Base-by-base conservation (phyloP, 1,140 invertebrate genomes). In the Lethrus apterus region DNA sequence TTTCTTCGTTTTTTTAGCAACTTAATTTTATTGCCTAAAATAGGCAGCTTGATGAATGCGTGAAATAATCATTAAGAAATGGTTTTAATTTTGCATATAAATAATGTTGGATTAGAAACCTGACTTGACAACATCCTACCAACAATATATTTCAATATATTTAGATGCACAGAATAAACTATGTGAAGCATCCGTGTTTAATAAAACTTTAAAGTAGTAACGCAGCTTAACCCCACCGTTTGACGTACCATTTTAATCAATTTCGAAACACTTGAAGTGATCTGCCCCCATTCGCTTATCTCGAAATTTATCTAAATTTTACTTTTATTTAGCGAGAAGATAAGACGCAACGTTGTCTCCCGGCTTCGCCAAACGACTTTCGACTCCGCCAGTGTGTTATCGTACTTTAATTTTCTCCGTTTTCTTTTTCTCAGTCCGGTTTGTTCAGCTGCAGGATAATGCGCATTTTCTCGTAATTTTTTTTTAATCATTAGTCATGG, bases 301-400 rank as follows among this genome's bases (percentile, higher is more conserved):
- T 62, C 48, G 52, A 54, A 58, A 59, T 59, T 59, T 59, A 62
- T 62, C 58, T 56, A 57, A 59, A 59, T 36, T 57, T 61, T 38
- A 46, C 55, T 50, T 61, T 59, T 59, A 61, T 60, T 56, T 55
- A 56, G 51, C 51, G 48, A 45, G 41, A 56, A 59, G 55, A 59
- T 58, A 62, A 58, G 46, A 55, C 44, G 52, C 50, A 48, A 52
- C 40, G 50, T 52, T 46, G 50, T 47, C 46, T 38, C 38, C 46
- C 35, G 35, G 24, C 51, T 56, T 50, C 50, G 45, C 41, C 48
- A 44, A 56, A 55, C 41, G 54, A 50, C 47, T 55, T 52, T 46
- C 44, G 46, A 48, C 47, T 53, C 52, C 34, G 44, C 48, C 40
- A n/a, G 24, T 7, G 24, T n/a, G 24, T n/a, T 21, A 21, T 38